phyloP scores from a whole-genome alignment of 2,113 vertebrate genomes.

The Sphaerodactylus townsendi region DNA sequence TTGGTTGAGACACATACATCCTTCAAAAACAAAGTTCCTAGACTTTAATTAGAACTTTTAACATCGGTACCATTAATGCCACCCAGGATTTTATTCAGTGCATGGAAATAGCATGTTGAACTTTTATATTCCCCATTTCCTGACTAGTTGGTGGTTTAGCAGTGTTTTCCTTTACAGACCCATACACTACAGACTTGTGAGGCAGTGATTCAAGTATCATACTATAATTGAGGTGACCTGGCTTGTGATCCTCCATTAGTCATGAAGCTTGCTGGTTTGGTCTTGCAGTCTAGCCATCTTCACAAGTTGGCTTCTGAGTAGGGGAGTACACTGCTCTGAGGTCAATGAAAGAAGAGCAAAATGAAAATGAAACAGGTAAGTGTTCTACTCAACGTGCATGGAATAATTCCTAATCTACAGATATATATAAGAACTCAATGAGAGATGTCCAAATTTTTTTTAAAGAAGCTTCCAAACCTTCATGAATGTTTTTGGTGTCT shows the following conservation, averaged over 20 bases:
- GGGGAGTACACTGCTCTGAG: no score
- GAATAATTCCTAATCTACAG: not conserved
- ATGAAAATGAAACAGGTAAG: no score
- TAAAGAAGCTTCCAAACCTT: not conserved
- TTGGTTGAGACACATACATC: not conserved
- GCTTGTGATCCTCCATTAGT: no score
- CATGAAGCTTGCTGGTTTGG: no score
- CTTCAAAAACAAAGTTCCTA: not conserved
- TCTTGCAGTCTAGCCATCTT: no score
- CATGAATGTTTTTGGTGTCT: not conserved
- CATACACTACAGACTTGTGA: not conserved
- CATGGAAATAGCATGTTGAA: not conserved
- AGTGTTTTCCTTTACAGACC: not conserved
- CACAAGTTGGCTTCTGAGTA: no score
- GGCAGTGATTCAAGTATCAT: not conserved
- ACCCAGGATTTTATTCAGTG: not conserved
- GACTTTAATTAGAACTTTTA: not conserved
- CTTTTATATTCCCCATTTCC: not conserved
- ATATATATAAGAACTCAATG: not conserved
- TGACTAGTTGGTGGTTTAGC: not conserved
- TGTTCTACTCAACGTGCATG: not conserved
- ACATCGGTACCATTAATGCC: not conserved
- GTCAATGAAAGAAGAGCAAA: no score
- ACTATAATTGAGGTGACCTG: not conserved
- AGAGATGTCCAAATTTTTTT: not conserved